phyloP scores from a whole-genome alignment of 2,113 vertebrate species.

The Castor canadensis region DNA sequence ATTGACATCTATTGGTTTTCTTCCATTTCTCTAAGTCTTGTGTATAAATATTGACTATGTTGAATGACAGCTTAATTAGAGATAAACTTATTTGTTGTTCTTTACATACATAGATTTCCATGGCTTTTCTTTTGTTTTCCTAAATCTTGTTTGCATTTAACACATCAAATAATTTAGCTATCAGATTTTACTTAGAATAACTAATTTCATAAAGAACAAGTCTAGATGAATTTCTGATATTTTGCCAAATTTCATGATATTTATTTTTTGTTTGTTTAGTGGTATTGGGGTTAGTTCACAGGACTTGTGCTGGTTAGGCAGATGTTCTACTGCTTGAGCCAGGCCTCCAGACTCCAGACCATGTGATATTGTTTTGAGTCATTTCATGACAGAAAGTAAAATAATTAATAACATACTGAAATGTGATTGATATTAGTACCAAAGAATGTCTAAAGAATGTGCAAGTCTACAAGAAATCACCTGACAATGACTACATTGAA shows the following conservation, averaged over 20 bases:
- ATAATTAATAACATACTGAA: slow-evolving; percentile 72
- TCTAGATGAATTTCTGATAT: neutral
- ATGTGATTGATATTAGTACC: neutral
- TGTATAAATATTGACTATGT: neutral
- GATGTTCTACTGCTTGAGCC: too few species aligned
- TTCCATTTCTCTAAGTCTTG: neutral
- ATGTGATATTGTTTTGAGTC: neutral
- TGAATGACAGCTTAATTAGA: neutral
- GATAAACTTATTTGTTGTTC: neutral
- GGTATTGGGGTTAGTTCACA: too few species aligned
- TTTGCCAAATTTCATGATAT: too few species aligned
- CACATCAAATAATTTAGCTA: neutral
- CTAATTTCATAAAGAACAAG: neutral
- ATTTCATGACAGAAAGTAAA: slow-evolving; percentile 64
- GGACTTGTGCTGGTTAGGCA: too few species aligned
- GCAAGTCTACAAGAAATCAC: neutral
- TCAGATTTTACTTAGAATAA: slow-evolving; percentile 14
- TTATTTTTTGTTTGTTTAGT: too few species aligned
- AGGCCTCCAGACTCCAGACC: too few species aligned
- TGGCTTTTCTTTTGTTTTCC: neutral
- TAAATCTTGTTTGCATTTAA: neutral
- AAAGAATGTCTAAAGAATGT: neutral
- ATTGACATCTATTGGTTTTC: neutral
- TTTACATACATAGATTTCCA: neutral
- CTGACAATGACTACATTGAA: neutral